phyloP scores from a whole-genome alignment of 2,113 vertebrate species.

The Trinectes maculatus region DNA sequence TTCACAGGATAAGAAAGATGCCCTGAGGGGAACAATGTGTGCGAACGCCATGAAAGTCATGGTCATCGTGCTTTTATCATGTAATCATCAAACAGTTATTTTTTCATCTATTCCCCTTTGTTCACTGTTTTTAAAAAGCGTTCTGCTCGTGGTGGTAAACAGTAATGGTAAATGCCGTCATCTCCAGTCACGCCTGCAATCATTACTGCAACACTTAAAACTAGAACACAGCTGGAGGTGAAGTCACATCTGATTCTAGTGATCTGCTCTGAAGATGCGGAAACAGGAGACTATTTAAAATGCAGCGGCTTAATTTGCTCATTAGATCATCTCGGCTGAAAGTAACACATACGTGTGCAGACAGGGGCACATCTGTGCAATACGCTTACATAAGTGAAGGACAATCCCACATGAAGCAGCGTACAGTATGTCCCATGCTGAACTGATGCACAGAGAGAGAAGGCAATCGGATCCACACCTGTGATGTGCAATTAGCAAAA shows the following conservation, averaged over 20 bases:
- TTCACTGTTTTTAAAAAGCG: slow-evolving; percentile 7
- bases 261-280: slow-evolving; percentile 5
- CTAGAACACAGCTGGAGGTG: slow-evolving; percentile 39
- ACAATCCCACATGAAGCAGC: slow-evolving; percentile 32
- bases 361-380: slow-evolving; percentile 24
- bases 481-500: slow-evolving; percentile 48
- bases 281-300: slow-evolving; percentile 27
- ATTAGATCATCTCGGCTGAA: slow-evolving; percentile 48
- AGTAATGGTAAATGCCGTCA: slow-evolving; percentile 1
- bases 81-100: not conserved
- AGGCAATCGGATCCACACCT: slow-evolving; percentile 36
- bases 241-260: slow-evolving; percentile 32
- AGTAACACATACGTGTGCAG: slow-evolving; percentile 34
- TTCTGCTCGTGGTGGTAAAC: not conserved
- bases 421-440: slow-evolving; percentile 11
- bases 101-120: not conserved
- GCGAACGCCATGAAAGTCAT: slow-evolving; percentile 34
- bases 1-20: slow-evolving; percentile 16
- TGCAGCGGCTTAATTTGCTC: slow-evolving; percentile 46
- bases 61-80: slow-evolving; percentile 29
- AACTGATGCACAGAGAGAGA: not conserved
- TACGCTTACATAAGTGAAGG: slow-evolving; percentile 30
- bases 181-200: slow-evolving; percentile 7
- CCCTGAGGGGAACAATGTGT: not conserved
- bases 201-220: slow-evolving; percentile 39